These are phyloP conservation scores for Paguma larvata DNA, from an alignment of 2,797 vertebrate species.

Conservation along the genomic window DNA sequence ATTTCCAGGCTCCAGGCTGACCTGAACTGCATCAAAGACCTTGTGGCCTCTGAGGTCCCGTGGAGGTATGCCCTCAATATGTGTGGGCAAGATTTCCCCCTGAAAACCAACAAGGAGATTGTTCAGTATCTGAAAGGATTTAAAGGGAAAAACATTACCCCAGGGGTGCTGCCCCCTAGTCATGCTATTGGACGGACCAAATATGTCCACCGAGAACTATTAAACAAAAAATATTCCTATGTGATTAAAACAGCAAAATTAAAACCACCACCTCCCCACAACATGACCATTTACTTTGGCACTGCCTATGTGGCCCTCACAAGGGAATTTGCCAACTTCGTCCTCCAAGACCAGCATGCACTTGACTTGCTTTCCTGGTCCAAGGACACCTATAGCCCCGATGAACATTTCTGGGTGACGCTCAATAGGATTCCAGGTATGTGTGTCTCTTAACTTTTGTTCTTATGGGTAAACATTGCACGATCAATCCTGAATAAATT, in stretches of 20 bases:
- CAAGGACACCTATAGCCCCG: slow-evolving; percentile 84
- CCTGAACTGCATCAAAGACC: slow-evolving; percentile 84
- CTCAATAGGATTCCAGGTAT: slow-evolving; percentile 87
- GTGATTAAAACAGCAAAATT: neutral
- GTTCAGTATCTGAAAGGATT: slow-evolving; percentile 82
- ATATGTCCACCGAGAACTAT: slow-evolving; percentile 77
- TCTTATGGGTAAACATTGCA: neutral
- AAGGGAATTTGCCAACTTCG: slow-evolving; percentile 75
- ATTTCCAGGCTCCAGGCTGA: slow-evolving; percentile 83
- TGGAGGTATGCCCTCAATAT: slow-evolving; percentile 85
- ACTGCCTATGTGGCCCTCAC: slow-evolving; percentile 78
- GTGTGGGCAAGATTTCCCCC: slow-evolving; percentile 88
- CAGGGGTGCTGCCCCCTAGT: slow-evolving; percentile 76
- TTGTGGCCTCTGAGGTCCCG: neutral
- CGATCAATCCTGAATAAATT: neutral
- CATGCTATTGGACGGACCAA: slow-evolving; percentile 69
- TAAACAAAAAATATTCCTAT: slow-evolving; percentile 54
- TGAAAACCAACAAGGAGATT: slow-evolving; percentile 87
- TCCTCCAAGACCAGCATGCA: slow-evolving; percentile 75
- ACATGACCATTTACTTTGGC: slow-evolving; percentile 85
- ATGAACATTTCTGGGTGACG: slow-evolving; percentile 88
- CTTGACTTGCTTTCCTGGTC: slow-evolving; percentile 85
- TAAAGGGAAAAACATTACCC: slow-evolving; percentile 84
- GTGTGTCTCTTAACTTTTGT: neutral
- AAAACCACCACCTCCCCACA: slow-evolving; percentile 75